Evolutionary conservation across 2,113 vertebrate genomes (phyloP), one percentile per base, ranked within the genome.

Genomic region (Lasiurus cinereus): DNA sequence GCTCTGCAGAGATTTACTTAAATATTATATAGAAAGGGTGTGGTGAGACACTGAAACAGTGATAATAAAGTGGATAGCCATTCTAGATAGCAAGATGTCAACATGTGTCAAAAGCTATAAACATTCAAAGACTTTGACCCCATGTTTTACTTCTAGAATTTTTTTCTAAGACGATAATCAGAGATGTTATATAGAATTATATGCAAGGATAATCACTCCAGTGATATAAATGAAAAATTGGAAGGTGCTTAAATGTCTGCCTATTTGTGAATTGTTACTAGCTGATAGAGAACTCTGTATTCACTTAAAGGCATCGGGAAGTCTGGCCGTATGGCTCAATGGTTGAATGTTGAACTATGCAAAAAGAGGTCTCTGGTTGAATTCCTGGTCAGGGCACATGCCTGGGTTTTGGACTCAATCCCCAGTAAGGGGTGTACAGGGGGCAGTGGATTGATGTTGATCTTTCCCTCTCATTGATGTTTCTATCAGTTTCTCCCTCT

Each of bases 81-180:
- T 48, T 73, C 64, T 52, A n/a, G 54, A 73, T 48, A 83, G 64
- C 43, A 14, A 72, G 66, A 48, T 62, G 70, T 83, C 70, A 70
- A 18, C 43, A 27, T 54, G 31, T 86, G 88, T 62, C 13, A 70
- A 70, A 93, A 50, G 56, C 79, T 84, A 66, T 92, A 77, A 93
- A 96, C 19, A 52, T 29, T 46, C 48, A 14, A 95, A 92, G 90
- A 90, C 89, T 96, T 95, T 87, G 94, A 86, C 86, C 93, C 21
- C 59, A 12, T 21, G 73, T 77, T 76, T 91, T 21, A 27, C 76
- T 78, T 88, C 46, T 43, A 88, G 43, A 94, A 64, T 78, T 89
- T 64, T 93, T 79, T 96, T 88, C 43, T 84, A 67, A 80, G 64
- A 36, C 66, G 72, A 85, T 56, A 74, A n/a, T 48, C 52, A 10